A percentile compares a stretch with the other conserved stretches of the same genome.
Conservation (phyloP, 2,113 vertebrate species). For the Haplochromis burtoni region DNA sequence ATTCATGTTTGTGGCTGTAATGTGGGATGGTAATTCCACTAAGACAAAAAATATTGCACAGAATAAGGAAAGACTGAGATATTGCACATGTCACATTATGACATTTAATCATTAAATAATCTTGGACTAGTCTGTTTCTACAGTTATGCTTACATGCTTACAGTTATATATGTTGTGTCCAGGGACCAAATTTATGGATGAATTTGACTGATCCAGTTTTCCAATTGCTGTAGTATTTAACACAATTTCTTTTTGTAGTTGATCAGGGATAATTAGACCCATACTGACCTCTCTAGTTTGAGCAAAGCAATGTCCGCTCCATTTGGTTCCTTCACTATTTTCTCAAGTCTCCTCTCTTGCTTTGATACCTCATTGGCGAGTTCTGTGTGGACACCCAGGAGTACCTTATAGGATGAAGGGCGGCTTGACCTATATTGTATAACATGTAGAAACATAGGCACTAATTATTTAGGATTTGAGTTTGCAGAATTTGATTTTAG, state of each 20-base stretch:
- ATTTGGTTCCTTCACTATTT: slow-evolving; percentile 66
- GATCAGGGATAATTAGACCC: not conserved
- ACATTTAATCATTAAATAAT: not conserved
- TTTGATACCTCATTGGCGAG: slow-evolving; percentile 31
- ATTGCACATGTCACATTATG: not conserved
- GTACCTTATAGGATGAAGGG: slow-evolving; percentile 69
- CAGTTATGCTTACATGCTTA: not conserved
- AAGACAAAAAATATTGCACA: not conserved
- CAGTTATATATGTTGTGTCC: not conserved
- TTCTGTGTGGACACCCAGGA: slow-evolving; percentile 78
- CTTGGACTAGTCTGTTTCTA: not conserved
- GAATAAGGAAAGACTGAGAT: not conserved
- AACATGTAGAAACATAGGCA: not conserved
- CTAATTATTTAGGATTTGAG: not conserved
- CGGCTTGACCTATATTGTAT: slow-evolving; percentile 55
- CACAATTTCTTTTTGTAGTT: not conserved
- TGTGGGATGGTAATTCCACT: not conserved
- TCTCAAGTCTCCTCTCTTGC: slow-evolving; percentile 67
- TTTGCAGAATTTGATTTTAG: not conserved
- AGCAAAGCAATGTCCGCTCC: slow-evolving; percentile 83
- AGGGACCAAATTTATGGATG: not conserved
- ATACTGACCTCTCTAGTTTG: slow-evolving; percentile 77
- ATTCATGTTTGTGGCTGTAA: not conserved
- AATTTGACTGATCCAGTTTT: not conserved
- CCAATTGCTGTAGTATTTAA: not conserved